Base-by-base conservation (phyloP, 2,797 vertebrate genomes). In the Tarsius wallacei region DNA sequence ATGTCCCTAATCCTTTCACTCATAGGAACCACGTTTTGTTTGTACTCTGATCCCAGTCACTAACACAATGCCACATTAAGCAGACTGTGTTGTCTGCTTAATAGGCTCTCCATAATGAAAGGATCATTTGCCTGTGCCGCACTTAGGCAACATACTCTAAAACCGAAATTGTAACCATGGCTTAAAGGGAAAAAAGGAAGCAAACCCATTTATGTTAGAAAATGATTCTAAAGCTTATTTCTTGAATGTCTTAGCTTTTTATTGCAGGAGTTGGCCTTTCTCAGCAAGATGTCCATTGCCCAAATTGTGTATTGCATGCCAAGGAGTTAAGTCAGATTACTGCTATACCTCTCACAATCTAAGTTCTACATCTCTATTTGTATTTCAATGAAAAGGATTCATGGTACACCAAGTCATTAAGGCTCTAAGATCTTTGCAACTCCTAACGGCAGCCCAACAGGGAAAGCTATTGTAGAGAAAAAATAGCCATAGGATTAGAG, bases 311-410 rank as follows among this genome's bases (percentile, higher is more conserved):
- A 83, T 87, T 88, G 14, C 71, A 47, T 85, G 88, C 66, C 86
- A 89, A 81, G 15, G 71, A 87, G 66, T 97, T 90, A 96, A 88
- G 51, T 96, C 95, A 93, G 80, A 97, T 95, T 93, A 93, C 68
- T 87, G 66, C 68, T 89, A 1, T 93, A 55, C 78, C 49, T 95
- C 61, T 94, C 47, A 64, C 63, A 76, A 61, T 87, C 89, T 87
- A 74, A 66, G 2, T 94, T 95, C 90, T 26, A 87, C 76, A 59
- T 95, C 92, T 94, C 82, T 91, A 68, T 97, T 96, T 97, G 83
- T 97, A 93, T 97, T 96, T 94, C 93, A 95, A 0, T 94, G 93
- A 91, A 95, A 97, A 90, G 76, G 81, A 91, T 81, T 95, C 71
- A 16, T 82, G 76, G 73, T 61, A 24, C n/a, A 83, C 95, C 31